Percentiles rank a stretch among this genome's conserved stretches.
phyloP scores from a whole-genome alignment of 1,140 invertebrate genomes.

The Atta texana region DNA sequence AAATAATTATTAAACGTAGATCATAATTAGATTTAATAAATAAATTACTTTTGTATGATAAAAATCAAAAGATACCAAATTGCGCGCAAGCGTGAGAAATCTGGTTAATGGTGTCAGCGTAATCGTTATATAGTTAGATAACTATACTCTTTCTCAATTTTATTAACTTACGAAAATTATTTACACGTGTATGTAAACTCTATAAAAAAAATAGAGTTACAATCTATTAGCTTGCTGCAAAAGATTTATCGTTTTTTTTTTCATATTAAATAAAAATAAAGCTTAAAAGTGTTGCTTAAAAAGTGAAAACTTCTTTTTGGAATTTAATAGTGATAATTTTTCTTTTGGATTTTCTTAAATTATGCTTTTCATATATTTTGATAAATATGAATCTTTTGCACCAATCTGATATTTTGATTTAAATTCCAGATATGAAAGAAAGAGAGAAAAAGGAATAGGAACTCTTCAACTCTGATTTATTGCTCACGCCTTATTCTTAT shows the following conservation, averaged over 20 bases:
- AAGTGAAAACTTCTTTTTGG: background rate
- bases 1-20: slow-evolving; percentile 62
- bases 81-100: slow-evolving; percentile 5
- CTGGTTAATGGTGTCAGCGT: slow-evolving; percentile 43
- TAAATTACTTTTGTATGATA: slow-evolving; percentile 67
- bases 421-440: slow-evolving; percentile 2
- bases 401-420: slow-evolving; percentile 22
- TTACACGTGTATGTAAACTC: slow-evolving; percentile 11
- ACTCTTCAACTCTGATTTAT: background rate
- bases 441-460: background rate
- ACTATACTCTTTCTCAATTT: slow-evolving; percentile 19
- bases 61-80: slow-evolving; percentile 56
- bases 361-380: background rate
- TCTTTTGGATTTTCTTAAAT: background rate
- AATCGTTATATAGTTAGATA: slow-evolving; percentile 31
- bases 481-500: slow-evolving; percentile 16
- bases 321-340: background rate
- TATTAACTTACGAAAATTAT: slow-evolving; percentile 35
- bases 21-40: slow-evolving; percentile 63
- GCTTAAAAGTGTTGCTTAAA: background rate
- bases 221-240: background rate
- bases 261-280: no score
- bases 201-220: background rate
- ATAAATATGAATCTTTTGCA: background rate
- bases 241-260: background rate